Evolutionary conservation across 2,888 invertebrate genomes (phyloP).

Genomic region (Melanostoma scalare): DNA sequence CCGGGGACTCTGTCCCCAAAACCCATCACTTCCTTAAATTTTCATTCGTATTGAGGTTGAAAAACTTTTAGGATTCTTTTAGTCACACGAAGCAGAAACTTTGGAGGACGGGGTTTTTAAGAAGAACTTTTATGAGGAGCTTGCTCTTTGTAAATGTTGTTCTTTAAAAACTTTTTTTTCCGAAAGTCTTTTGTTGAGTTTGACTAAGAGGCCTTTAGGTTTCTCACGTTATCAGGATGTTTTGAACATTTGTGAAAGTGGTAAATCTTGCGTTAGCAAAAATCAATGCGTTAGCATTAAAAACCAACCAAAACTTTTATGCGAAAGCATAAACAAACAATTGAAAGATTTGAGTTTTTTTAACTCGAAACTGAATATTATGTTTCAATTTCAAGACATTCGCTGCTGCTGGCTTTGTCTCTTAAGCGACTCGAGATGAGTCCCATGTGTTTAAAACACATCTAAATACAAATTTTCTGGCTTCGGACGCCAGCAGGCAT

Average conservation of each 20-base stretch:
- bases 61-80: constrained; percentile 33
- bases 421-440: constrained; percentile 10
- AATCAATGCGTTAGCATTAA: neutral
- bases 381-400: constrained; percentile 31
- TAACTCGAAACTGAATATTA: neutral
- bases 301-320: constrained; percentile 19
- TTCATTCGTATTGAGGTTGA: constrained; percentile 65
- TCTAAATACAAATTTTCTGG: constrained; percentile 29
- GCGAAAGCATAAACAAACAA: neutral
- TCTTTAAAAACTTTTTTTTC: constrained; percentile 13
- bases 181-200: constrained; percentile 21
- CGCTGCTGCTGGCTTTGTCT: constrained; percentile 64
- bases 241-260: constrained; percentile 36
- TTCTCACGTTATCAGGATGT: constrained; percentile 67
- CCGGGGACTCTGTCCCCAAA: constrained; percentile 28
- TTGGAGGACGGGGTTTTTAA: neutral
- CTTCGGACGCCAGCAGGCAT: constrained; percentile 56
- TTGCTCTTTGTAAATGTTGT: neutral
- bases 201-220: constrained; percentile 9
- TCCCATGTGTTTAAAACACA: constrained; percentile 18
- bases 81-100: neutral
- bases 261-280: constrained; percentile 26
- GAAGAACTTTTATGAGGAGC: constrained; percentile 9
- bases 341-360: constrained; percentile 1
- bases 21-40: constrained; percentile 34